phyloP scores from a whole-genome alignment of 2,113 vertebrate species.

The Columbina picui region DNA sequence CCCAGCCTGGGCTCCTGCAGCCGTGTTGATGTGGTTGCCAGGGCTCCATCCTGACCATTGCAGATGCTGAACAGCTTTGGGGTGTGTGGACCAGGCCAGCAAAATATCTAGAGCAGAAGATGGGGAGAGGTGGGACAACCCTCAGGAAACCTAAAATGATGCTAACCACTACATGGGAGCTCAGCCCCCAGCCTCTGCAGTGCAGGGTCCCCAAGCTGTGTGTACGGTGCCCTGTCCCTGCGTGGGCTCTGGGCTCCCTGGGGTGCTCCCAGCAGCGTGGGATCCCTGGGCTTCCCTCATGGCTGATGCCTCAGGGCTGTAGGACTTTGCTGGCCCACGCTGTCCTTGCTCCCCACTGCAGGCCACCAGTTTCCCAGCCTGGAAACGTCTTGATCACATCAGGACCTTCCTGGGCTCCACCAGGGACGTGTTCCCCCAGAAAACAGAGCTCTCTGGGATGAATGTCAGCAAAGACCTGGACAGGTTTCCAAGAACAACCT shows the following conservation, averaged over 20 bases:
- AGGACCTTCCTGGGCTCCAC: neutral
- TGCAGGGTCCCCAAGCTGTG: neutral
- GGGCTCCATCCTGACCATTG: neutral
- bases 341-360: neutral
- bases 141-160: neutral
- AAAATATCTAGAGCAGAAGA: neutral
- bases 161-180: neutral
- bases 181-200: neutral
- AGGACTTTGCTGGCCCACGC: neutral
- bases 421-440: neutral
- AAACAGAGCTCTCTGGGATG: neutral
- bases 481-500: neutral
- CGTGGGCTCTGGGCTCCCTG: fast-evolving
- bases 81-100: neutral
- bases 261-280: neutral
- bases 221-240: neutral
- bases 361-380: neutral
- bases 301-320: neutral
- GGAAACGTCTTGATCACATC: neutral
- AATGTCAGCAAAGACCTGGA: neutral
- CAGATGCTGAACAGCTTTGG: neutral
- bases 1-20: neutral
- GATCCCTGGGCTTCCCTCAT: neutral
- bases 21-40: fast-evolving
- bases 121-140: neutral